A percentile compares a stretch with the other conserved stretches of the same genome.
phyloP scores from a whole-genome alignment of 1,140 invertebrate genomes.

The Acromyrmex charruanus region DNA sequence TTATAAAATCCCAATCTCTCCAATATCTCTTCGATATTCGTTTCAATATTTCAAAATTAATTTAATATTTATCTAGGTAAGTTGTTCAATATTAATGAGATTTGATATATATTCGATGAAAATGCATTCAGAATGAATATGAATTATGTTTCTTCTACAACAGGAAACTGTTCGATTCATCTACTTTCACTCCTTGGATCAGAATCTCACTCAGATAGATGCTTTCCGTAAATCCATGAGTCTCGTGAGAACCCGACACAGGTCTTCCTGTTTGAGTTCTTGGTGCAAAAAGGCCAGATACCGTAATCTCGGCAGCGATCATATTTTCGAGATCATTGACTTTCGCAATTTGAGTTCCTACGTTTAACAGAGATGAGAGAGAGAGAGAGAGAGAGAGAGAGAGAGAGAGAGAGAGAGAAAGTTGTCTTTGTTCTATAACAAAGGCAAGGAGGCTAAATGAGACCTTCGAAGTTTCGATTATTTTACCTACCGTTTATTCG shows the following conservation, averaged over 20 bases:
- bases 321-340: slow-evolving; percentile 34
- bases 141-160: background rate
- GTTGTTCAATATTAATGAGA: background rate
- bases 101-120: background rate
- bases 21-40: background rate
- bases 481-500: slow-evolving; percentile 32
- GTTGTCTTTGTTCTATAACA: slow-evolving; percentile 14
- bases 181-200: slow-evolving; percentile 34
- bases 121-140: background rate
- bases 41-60: background rate
- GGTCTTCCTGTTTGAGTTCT: slow-evolving; percentile 10
- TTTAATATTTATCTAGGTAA: background rate
- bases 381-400: too few species aligned
- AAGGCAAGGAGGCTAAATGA: background rate
- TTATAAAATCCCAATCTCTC: background rate
- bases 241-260: slow-evolving; percentile 18
- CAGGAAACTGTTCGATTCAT: background rate
- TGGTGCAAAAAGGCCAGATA: background rate
- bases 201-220: slow-evolving; percentile 20
- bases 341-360: slow-evolving; percentile 18
- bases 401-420: too few species aligned
- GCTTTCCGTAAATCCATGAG: slow-evolving; percentile 32
- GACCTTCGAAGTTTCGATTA: background rate
- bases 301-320: slow-evolving; percentile 20
- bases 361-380: too few species aligned